A percentile compares a stretch with the other conserved stretches of the same genome.
Conservation (phyloP, 2,888 invertebrate species). For the Lottia scabra region DNA sequence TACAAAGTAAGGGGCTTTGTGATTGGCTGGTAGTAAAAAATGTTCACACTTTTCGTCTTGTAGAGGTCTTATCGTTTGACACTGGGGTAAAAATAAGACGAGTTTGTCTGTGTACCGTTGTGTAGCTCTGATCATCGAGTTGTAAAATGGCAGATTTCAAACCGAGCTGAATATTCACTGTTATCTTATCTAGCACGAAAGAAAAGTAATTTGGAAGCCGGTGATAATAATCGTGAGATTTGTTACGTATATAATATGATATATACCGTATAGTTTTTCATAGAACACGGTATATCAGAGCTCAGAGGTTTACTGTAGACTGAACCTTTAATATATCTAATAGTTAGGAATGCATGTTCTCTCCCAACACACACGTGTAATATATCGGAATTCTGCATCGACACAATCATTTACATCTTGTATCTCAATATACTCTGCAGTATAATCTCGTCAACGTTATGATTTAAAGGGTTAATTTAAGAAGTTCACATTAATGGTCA, state of each 20-base stretch:
- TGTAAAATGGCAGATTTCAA: constrained; percentile 10
- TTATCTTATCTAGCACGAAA: neutral
- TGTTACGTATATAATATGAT: neutral
- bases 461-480: too few species aligned
- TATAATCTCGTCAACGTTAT: too few species aligned
- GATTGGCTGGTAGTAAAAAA: constrained; percentile 41
- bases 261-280: neutral
- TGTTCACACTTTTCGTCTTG: constrained; percentile 28
- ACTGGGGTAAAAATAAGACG: constrained; percentile 13
- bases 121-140: constrained; percentile 9
- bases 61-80: constrained; percentile 14
- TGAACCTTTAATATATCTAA: too few species aligned
- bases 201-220: neutral
- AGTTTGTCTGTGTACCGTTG: constrained; percentile 9
- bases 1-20: constrained; percentile 37
- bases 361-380: too few species aligned
- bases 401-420: too few species aligned
- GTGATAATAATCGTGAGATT: neutral
- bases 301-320: neutral
- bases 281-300: neutral
- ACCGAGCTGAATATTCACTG: neutral
- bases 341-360: too few species aligned
- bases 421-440: too few species aligned
- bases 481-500: too few species aligned
- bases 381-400: too few species aligned